These are phyloP conservation scores for Pachliopta kotzebuea DNA, from an alignment of 2,888 invertebrate species.

Conservation along the genomic window DNA sequence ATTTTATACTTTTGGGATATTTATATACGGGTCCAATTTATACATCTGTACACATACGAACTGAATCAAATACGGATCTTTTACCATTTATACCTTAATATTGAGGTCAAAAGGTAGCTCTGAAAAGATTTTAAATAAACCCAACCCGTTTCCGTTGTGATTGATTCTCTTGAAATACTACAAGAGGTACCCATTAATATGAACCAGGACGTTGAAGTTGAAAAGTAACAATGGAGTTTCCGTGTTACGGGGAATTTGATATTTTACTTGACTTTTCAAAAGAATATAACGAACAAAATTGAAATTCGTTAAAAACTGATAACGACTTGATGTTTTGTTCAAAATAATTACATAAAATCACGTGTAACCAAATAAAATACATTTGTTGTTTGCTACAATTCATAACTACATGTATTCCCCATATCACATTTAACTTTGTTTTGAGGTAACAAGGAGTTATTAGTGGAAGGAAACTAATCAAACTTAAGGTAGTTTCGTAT, in stretches of 20 bases:
- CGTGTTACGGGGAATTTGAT: conserved; percentile 5
- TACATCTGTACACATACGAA: neutral
- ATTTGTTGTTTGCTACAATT: neutral
- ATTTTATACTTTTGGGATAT: neutral
- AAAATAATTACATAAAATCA: neutral
- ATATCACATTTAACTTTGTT: neutral
- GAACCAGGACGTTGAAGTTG: conserved; percentile 5
- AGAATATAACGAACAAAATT: neutral
- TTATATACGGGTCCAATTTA: neutral
- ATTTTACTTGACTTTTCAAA: conserved; percentile 1
- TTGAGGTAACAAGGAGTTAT: neutral
- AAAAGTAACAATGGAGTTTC: conserved; percentile 13
- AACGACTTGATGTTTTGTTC: neutral
- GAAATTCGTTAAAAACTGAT: neutral
- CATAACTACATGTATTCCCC: neutral
- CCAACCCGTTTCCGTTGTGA: neutral
- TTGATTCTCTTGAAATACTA: conserved; percentile 6
- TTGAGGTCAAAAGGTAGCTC: too few relatives aligned
- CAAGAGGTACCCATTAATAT: neutral
- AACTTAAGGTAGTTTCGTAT: neutral
- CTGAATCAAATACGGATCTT: neutral
- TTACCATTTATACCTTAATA: too few relatives aligned
- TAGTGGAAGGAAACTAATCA: neutral
- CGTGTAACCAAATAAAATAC: neutral
- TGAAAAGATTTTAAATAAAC: too few relatives aligned